Evolutionary conservation across 2,113 vertebrate species (phyloP).

Genomic region (Ursus arctos): DNA sequence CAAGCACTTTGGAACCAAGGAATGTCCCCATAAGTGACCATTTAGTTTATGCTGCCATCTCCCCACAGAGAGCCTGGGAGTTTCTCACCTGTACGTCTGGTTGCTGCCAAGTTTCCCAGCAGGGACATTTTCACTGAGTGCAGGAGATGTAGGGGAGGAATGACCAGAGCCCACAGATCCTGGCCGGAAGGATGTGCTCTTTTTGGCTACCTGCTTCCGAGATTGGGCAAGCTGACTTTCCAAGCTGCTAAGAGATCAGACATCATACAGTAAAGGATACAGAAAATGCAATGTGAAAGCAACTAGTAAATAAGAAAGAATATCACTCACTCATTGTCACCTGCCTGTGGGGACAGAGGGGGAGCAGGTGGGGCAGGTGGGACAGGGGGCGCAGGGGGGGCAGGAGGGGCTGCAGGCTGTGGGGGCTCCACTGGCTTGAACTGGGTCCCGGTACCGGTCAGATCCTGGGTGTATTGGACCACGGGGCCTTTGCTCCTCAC

Average conservation of each 20-base stretch:
- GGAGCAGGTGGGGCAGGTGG: slow-evolving; percentile 52
- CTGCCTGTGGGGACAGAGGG: slow-evolving; percentile 79
- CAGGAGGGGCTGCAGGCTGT: slow-evolving; percentile 30
- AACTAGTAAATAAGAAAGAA: neutral
- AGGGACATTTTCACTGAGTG: slow-evolving; percentile 70
- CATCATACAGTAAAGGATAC: neutral
- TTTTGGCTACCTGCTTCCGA: slow-evolving; percentile 97
- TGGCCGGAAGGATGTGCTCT: slow-evolving; percentile 94
- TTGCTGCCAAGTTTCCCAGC: slow-evolving; percentile 56
- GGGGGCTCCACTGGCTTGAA: slow-evolving; percentile 82
- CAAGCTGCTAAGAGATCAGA: slow-evolving; percentile 82
- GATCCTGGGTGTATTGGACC: slow-evolving; percentile 96
- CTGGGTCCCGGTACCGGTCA: slow-evolving; percentile 82
- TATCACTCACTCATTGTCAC: slow-evolving; percentile 89
- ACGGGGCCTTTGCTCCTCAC: slow-evolving; percentile 97
- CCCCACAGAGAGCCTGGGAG: neutral
- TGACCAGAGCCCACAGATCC: slow-evolving; percentile 88
- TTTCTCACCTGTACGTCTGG: slow-evolving; percentile 84
- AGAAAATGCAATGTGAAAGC: neutral
- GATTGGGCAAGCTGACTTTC: slow-evolving; percentile 89
- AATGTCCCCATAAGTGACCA: neutral
- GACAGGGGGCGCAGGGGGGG: rapidly evolving
- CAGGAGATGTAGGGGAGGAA: slow-evolving; percentile 81
- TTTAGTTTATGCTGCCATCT: neutral
- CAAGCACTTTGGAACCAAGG: neutral